phyloP scores from a whole-genome alignment of 2,113 vertebrate genomes.

The Equus quagga region DNA sequence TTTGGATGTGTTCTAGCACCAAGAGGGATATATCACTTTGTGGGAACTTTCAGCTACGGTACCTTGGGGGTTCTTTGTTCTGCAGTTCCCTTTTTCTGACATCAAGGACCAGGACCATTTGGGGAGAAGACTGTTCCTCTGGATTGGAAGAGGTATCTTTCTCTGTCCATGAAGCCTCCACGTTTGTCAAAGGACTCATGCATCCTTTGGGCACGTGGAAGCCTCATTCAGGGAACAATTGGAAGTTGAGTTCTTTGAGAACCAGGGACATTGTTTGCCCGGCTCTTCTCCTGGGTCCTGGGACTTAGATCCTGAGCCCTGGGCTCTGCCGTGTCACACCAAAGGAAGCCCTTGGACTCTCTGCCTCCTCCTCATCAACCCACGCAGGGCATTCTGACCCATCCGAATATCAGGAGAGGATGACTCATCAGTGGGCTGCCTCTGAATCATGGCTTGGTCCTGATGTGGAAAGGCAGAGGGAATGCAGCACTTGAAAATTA shows the following conservation, averaged over 20 bases:
- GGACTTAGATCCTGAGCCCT: background rate
- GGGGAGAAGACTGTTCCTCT: background rate
- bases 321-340: background rate
- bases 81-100: background rate
- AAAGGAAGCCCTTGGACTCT: slow-evolving; percentile 64
- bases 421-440: slow-evolving; percentile 74
- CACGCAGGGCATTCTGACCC: slow-evolving; percentile 44
- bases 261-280: background rate
- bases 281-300: background rate
- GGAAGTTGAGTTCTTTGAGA: slow-evolving; percentile 10
- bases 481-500: slow-evolving; percentile 68
- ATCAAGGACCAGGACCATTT: background rate
- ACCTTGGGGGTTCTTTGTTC: slow-evolving; percentile 21
- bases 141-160: background rate
- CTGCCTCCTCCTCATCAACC: background rate
- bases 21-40: background rate
- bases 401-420: slow-evolving; percentile 42
- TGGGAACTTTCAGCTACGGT: background rate
- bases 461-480: slow-evolving; percentile 56
- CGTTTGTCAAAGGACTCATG: slow-evolving; percentile 31
- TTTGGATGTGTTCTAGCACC: background rate
- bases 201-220: background rate
- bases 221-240: background rate
- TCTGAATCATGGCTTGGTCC: slow-evolving; percentile 75
- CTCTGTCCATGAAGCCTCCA: background rate